Percentiles rank a stretch among this genome's conserved stretches.
These are phyloP conservation scores for Gnathonemus longibarbis DNA, from an alignment of 2,113 vertebrate genomes.

Conservation along the genomic window DNA sequence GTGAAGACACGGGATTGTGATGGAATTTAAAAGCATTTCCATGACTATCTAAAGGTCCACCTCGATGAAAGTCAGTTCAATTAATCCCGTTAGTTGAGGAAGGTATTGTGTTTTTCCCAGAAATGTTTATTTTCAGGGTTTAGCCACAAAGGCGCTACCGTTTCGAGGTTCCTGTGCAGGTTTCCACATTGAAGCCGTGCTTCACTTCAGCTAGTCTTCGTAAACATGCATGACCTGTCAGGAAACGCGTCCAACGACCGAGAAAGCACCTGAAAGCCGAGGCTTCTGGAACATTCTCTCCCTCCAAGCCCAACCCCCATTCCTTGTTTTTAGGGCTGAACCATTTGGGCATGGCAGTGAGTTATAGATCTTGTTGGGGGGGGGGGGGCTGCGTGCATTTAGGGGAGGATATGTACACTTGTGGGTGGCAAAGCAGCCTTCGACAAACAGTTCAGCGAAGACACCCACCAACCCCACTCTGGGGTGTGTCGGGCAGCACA, in stretches of 20 bases:
- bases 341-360: background rate
- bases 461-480: constrained; percentile 27
- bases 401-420: background rate
- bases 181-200: background rate
- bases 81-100: background rate
- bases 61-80: background rate
- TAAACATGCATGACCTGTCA: background rate
- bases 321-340: background rate
- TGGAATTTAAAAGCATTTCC: background rate
- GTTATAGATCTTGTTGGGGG: background rate
- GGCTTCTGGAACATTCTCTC: background rate
- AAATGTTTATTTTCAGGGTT: background rate
- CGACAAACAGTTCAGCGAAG: background rate
- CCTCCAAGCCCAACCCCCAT: background rate
- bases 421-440: background rate
- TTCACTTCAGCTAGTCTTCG: background rate
- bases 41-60: background rate
- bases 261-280: background rate
- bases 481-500: background rate
- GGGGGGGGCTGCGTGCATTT: background rate
- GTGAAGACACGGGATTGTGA: background rate
- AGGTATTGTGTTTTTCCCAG: background rate
- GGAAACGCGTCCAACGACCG: background rate
- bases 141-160: background rate
- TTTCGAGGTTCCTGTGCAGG: background rate